Percentiles rank a stretch among this genome's conserved stretches.
These are phyloP conservation scores for Aurelia aurita DNA, from an alignment of 30 jellyfish, hydroid and myxozoan genomes.

Conservation along the genomic window DNA sequence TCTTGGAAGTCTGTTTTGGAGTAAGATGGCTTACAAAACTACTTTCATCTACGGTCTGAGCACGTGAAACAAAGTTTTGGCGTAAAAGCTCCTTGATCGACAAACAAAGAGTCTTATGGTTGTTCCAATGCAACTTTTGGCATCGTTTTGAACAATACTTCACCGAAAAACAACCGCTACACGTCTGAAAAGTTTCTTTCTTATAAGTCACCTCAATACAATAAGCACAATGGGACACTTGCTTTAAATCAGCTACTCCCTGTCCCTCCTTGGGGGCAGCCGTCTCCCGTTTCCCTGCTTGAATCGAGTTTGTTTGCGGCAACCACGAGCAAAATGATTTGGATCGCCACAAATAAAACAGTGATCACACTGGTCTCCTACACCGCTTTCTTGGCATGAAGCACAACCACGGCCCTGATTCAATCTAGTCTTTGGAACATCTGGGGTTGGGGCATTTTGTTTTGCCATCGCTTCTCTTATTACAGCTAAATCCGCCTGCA, in stretches of 20 bases:
- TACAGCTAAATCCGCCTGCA: neutral
- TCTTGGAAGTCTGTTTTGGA: constrained; percentile 23
- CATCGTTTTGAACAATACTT: constrained; percentile 22
- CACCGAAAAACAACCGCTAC: constrained; percentile 22
- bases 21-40: constrained; percentile 29
- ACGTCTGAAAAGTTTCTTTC: constrained; percentile 9
- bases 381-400: constrained; percentile 23
- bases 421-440: too few species aligned
- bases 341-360: constrained; percentile 35
- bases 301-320: neutral
- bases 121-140: constrained; percentile 29
- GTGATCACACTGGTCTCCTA: constrained; percentile 19
- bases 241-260: constrained; percentile 27
- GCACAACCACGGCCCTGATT: constrained; percentile 8
- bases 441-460: neutral
- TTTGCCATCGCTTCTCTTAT: neutral
- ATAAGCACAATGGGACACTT: constrained; percentile 17
- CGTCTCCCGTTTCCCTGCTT: constrained; percentile 19
- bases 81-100: neutral
- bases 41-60: neutral
- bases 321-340: constrained; percentile 17
- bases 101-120: constrained; percentile 25
- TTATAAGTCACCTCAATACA: constrained; percentile 4
- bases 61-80: neutral
- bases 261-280: constrained; percentile 50